Base-by-base conservation (phyloP, 2,797 vertebrate species). In the Myotis findleyi region DNA sequence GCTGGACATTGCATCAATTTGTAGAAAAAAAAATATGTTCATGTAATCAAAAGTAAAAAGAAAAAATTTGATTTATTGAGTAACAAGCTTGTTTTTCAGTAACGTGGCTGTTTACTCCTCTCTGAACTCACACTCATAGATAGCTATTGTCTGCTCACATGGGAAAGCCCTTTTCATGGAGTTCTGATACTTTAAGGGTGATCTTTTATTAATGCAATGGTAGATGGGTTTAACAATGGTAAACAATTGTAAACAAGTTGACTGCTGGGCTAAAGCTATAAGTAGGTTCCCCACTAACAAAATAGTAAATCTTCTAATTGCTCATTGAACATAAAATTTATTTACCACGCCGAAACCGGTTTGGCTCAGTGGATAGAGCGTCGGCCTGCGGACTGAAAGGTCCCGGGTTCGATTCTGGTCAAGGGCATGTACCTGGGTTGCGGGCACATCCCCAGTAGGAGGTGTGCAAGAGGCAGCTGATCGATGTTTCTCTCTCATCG, bases 1-100 rank as follows among this genome's bases (percentile, higher is more conserved):
- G 12, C 51, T 95, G 47, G 41, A 89, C 59, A 81, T 17, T 64
- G 51, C 93, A 82, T 12, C 85, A 87, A 96, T 93, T 92, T 93
- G 38, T 77, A 81, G 27, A 2, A 73, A 2, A 62, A 68, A 93
- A 53, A 91, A 83, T 25, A 20, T 33, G 10, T 79, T 51, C 14
- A 6, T 51, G 3, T 47, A 87, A 76, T 87, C 82, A 83, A 80
- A 85, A 95, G 12, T 51, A 17, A 62, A 89, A 57, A 55, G 36
- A 84, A 66, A 73, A 44, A 51, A 12, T 44, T 25, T 89, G 30
- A 77, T 84, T 73, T 96, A 87, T 69, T 73, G 27, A 76, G 9
- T 80, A 73, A 81, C 36, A 91, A 71, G 53, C 18, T 89, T 95
- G 80, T 68, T 93, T 87, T 53, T 72, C 20, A 66, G 73, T 64